Conservation (phyloP, 2,888 invertebrate species). For the Allygus modestus region DNA sequence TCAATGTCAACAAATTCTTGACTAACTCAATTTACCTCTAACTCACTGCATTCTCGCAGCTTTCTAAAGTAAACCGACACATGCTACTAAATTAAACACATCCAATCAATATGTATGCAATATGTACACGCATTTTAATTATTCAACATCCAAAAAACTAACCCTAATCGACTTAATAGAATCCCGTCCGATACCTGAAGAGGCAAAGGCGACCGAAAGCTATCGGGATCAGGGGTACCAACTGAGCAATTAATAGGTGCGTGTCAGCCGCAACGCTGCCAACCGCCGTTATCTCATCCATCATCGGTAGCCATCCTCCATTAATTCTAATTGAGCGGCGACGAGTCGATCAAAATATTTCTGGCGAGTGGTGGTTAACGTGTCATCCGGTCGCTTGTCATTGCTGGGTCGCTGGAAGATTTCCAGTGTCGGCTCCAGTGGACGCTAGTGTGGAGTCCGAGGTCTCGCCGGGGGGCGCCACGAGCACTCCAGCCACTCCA, state of each 20-base stretch:
- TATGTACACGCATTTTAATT: neutral
- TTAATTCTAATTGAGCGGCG: slow-evolving; percentile 51
- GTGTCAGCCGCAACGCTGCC: slow-evolving; percentile 19
- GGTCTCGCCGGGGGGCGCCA: neutral
- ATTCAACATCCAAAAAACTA: neutral
- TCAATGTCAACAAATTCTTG: no score
- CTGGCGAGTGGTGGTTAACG: slow-evolving; percentile 51
- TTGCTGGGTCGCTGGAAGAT: neutral
- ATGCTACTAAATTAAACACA: no score
- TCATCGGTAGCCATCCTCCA: slow-evolving; percentile 54
- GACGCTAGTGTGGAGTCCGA: neutral
- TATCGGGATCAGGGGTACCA: slow-evolving; percentile 35
- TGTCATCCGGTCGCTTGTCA: slow-evolving; percentile 47
- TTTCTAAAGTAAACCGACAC: no score
- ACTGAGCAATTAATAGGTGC: slow-evolving; percentile 45
- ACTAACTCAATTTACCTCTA: no score
- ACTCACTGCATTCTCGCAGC: no score
- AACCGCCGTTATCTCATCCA: slow-evolving; percentile 42
- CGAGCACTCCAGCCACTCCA: no score
- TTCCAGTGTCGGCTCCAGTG: neutral
- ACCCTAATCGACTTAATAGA: slow-evolving; percentile 20
- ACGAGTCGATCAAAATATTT: slow-evolving; percentile 58
- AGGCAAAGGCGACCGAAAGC: slow-evolving; percentile 8
- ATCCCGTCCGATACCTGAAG: neutral
- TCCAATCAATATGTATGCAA: no score